Conservation (phyloP, 2,888 invertebrate genomes). For the Urechis unicinctus region DNA sequence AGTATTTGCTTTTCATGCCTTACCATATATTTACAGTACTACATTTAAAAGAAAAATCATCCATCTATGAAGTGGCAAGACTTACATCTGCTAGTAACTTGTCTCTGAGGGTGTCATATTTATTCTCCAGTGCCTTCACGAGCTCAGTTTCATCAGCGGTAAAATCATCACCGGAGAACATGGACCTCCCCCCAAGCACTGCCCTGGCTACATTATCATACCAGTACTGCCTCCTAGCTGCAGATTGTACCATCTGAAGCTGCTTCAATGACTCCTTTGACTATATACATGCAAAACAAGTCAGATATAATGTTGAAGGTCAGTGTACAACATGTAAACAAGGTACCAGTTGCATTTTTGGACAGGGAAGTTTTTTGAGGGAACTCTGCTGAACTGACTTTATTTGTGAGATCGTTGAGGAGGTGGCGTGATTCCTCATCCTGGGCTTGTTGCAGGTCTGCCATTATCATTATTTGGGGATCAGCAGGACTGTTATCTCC, state of each 20-base stretch:
- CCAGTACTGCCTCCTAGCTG: neutral
- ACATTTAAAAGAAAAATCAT: too few relatives aligned
- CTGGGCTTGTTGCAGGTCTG: neutral
- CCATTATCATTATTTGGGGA: neutral
- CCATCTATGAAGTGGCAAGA: too few relatives aligned
- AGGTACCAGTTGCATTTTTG: too few relatives aligned
- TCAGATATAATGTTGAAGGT: too few relatives aligned
- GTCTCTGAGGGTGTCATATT: constrained; percentile 41
- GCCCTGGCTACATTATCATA: neutral
- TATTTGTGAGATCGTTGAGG: neutral
- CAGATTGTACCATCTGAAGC: neutral
- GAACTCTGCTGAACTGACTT: neutral
- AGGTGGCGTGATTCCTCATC: neutral
- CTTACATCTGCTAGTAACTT: constrained; percentile 33
- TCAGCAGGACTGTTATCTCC: neutral
- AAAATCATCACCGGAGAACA: neutral
- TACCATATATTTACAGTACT: too few relatives aligned
- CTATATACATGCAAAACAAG: too few relatives aligned
- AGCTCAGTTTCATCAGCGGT: neutral
- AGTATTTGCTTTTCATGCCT: too few relatives aligned
- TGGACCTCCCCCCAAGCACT: neutral
- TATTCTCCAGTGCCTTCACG: constrained; percentile 35
- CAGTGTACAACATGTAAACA: too few relatives aligned
- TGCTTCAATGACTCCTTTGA: neutral
- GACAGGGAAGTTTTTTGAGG: neutral